These are phyloP conservation scores for Rhaphigaster nebulosa DNA, from an alignment of 2,888 invertebrate genomes.

Conservation along the genomic window DNA sequence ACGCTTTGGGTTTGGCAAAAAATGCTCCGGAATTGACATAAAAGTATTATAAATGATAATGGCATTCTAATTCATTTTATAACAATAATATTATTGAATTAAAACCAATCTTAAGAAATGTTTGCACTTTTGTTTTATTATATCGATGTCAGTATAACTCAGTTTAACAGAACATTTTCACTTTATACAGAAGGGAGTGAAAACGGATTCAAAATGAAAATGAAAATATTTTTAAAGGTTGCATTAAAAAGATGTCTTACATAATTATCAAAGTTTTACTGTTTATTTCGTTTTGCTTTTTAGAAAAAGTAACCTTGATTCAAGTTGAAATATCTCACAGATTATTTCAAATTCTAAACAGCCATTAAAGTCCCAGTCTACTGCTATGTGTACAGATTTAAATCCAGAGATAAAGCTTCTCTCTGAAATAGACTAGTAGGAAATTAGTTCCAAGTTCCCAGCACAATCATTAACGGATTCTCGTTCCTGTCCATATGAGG, in stretches of 20 bases:
- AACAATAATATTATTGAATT: too few species aligned
- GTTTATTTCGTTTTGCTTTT: neutral
- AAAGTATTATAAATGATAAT: too few species aligned
- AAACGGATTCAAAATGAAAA: too few species aligned
- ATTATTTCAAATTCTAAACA: neutral
- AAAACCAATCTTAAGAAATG: too few species aligned
- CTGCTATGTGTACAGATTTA: neutral
- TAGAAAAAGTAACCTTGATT: neutral
- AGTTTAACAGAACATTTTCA: too few species aligned
- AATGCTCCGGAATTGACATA: too few species aligned
- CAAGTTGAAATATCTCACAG: too few species aligned
- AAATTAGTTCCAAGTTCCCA: conserved; percentile 18
- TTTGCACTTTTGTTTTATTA: too few species aligned
- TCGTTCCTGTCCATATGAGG: neutral
- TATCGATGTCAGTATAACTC: too few species aligned
- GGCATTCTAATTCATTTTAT: too few species aligned
- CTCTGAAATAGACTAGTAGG: neutral
- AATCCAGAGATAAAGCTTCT: neutral
- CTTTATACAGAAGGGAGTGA: too few species aligned
- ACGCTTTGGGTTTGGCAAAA: too few species aligned
- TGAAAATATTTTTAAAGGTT: neutral
- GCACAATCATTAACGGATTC: neutral
- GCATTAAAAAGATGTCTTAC: neutral
- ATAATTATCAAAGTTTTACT: neutral
- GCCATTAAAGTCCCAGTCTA: neutral